These are phyloP conservation scores for Tragopan temminckii DNA, from an alignment of 2,797 vertebrate species.

Conservation along the genomic window DNA sequence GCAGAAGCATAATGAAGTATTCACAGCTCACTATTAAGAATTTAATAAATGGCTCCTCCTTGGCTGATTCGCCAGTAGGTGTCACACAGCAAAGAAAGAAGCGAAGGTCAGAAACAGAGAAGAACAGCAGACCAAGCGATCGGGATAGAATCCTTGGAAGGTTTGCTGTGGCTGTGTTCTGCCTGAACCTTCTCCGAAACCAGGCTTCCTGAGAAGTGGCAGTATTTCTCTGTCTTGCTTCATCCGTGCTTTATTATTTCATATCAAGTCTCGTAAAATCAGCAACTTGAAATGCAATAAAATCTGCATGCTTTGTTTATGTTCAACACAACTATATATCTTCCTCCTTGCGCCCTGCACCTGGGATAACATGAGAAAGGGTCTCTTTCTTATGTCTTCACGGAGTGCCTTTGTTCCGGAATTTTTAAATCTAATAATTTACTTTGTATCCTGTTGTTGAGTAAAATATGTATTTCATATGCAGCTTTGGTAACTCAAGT, in stretches of 20 bases:
- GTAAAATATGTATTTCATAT: slow-evolving; percentile 58
- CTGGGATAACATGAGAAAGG: slow-evolving; percentile 7
- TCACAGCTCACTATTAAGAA: background rate
- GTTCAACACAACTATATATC: background rate
- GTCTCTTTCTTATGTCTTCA: background rate
- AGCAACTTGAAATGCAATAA: background rate
- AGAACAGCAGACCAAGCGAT: background rate
- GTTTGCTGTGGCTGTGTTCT: background rate
- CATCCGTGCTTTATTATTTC: background rate
- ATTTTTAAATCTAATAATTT: slow-evolving; percentile 1
- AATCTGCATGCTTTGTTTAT: slow-evolving; percentile 17
- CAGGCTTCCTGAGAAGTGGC: background rate
- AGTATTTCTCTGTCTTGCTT: slow-evolving; percentile 4
- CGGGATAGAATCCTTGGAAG: background rate
- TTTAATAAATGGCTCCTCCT: background rate
- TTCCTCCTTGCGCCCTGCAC: background rate
- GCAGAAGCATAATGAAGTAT: background rate
- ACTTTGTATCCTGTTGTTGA: slow-evolving; percentile 34
- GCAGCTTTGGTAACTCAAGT: slow-evolving; percentile 25
- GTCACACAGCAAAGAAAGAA: background rate
- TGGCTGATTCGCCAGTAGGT: background rate
- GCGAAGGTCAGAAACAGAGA: background rate
- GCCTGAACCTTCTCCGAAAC: background rate
- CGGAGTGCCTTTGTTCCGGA: slow-evolving; percentile 29
- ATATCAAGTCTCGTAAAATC: slow-evolving; percentile 26